Evolutionary conservation across 2,113 vertebrate species (phyloP).

Genomic region (Cacatua alba): DNA sequence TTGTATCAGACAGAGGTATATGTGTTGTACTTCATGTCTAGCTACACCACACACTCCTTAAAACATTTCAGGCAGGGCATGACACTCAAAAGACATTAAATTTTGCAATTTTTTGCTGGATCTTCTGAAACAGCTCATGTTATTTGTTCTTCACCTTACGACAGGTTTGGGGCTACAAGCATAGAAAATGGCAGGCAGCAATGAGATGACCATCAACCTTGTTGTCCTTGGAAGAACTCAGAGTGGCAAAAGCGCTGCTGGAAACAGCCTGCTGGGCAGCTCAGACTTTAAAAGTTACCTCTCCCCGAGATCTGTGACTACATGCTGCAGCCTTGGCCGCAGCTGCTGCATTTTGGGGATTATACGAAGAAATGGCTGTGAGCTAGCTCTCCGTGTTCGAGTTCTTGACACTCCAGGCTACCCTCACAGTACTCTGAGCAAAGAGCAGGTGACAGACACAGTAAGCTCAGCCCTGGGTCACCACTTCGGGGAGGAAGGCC

Average conservation of each 20-base stretch:
- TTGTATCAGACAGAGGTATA: neutral
- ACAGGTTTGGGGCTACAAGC: neutral
- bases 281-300: slow-evolving; percentile 74
- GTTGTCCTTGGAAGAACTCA: slow-evolving; percentile 81
- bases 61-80: neutral
- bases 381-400: slow-evolving; percentile 67
- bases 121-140: neutral
- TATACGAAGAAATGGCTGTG: slow-evolving; percentile 66
- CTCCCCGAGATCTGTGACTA: slow-evolving; percentile 70
- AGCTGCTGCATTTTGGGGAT: slow-evolving; percentile 58
- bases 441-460: slow-evolving; percentile 30
- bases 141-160: neutral
- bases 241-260: slow-evolving; percentile 84
- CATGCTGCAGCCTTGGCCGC: slow-evolving; percentile 40
- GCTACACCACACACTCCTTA: neutral
- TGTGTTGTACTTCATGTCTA: neutral
- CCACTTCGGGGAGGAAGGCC: slow-evolving; percentile 72
- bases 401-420: slow-evolving; percentile 83
- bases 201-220: slow-evolving; percentile 75
- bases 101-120: neutral
- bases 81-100: neutral
- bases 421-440: slow-evolving; percentile 70
- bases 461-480: slow-evolving; percentile 58
- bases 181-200: neutral
- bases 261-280: slow-evolving; percentile 84